A percentile compares a stretch with the other conserved stretches of the same genome.
Evolutionary conservation across 1,140 invertebrate species (phyloP).

Genomic region (Goniozus legneri): DNA sequence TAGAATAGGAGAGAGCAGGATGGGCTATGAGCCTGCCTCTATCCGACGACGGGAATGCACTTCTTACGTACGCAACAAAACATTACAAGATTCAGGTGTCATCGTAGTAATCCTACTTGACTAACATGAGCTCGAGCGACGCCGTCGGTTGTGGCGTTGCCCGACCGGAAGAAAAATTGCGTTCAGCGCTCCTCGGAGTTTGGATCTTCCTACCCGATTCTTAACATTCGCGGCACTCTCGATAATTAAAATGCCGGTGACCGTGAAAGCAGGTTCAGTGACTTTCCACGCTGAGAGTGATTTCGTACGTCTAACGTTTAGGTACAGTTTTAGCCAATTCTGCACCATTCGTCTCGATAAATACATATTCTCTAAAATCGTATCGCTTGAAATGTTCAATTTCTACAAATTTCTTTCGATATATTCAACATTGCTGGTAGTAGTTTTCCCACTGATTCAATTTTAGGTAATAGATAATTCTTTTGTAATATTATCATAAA

Average conservation of each 20-base stretch:
- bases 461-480: no score
- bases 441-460: no score
- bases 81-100: conserved; percentile 47
- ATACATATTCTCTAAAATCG: no score
- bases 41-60: conserved; percentile 25
- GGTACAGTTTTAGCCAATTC: no score
- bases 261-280: no score
- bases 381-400: no score
- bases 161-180: conserved; percentile 34
- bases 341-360: no score
- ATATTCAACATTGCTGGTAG: no score
- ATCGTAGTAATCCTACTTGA: conserved; percentile 44
- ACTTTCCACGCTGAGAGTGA: no score
- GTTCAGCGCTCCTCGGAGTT: conserved; percentile 9
- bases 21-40: background rate
- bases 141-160: conserved; percentile 25
- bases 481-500: no score
- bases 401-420: no score
- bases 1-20: conserved; percentile 6
- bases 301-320: no score
- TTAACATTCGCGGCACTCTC: conserved; percentile 13
- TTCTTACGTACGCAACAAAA: conserved; percentile 45
- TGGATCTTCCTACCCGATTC: conserved; percentile 16
- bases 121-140: conserved; percentile 45
- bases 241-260: conserved; percentile 40